These are phyloP conservation scores for Platalea minor DNA, from an alignment of 2,797 vertebrate genomes.

Conservation along the genomic window DNA sequence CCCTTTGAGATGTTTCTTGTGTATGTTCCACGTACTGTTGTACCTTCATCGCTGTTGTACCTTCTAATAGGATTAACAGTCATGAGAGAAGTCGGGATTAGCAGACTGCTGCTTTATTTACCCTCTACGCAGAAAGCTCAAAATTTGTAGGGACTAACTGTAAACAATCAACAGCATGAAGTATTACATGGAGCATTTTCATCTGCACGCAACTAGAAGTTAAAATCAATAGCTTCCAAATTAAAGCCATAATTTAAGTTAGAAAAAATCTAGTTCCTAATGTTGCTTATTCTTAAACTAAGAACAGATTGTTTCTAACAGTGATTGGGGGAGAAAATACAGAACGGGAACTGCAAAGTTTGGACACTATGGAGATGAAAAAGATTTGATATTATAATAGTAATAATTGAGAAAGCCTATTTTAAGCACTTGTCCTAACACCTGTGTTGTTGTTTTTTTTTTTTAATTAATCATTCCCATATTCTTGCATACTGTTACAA, in stretches of 20 bases:
- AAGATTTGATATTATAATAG: background rate
- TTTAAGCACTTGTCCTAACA: background rate
- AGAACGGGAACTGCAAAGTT: background rate
- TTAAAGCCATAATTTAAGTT: background rate
- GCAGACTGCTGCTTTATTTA: background rate
- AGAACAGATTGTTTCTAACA: background rate
- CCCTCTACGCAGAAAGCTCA: background rate
- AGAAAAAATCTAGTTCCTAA: background rate
- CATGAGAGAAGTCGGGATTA: background rate
- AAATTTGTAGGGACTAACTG: background rate
- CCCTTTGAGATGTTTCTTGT: background rate
- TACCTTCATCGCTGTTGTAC: background rate
- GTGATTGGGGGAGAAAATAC: background rate
- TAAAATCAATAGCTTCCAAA: background rate
- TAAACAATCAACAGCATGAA: background rate
- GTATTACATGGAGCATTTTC: background rate
- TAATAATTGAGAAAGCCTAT: background rate
- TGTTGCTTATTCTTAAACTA: background rate
- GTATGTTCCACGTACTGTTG: background rate
- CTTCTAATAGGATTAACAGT: conserved; percentile 30
- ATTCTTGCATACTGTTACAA: background rate
- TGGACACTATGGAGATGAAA: background rate
- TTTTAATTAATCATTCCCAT: background rate
- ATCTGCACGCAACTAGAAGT: background rate
- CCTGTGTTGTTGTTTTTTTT: too few relatives aligned